Evolutionary conservation across 2,888 invertebrate species (phyloP).

Genomic region (Bellardia bayeri): DNA sequence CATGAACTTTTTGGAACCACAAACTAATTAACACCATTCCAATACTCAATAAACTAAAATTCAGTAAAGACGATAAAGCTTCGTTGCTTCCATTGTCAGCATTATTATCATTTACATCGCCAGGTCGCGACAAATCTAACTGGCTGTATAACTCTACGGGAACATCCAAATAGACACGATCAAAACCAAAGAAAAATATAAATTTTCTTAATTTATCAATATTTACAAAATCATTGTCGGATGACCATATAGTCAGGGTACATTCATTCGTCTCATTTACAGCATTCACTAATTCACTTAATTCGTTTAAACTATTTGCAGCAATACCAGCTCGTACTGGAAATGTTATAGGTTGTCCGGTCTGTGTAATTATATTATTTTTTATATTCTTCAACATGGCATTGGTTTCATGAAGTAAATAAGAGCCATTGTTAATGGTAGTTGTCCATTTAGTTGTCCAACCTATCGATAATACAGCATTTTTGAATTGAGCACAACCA

Average conservation of each 20-base stretch:
- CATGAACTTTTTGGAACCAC: conserved; percentile 69
- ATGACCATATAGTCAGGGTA: conserved; percentile 93
- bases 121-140: conserved; percentile 81
- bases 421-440: conserved; percentile 85
- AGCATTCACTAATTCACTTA: conserved; percentile 86
- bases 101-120: background rate
- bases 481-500: conserved; percentile 86
- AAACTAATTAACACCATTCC: conserved; percentile 78
- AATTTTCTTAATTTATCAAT: conserved; percentile 87
- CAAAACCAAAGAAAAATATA: conserved; percentile 88
- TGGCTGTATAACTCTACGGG: conserved; percentile 87
- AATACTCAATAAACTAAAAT: conserved; percentile 78
- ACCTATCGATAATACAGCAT: conserved; percentile 90
- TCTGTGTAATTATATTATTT: conserved; percentile 79
- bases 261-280: conserved; percentile 80
- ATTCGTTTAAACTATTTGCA: conserved; percentile 87
- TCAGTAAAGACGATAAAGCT: conserved; percentile 75
- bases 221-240: conserved; percentile 88
- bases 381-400: conserved; percentile 88
- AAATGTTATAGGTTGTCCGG: conserved; percentile 91
- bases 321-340: conserved; percentile 90
- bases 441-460: conserved; percentile 91
- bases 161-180: conserved; percentile 91
- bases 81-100: conserved; percentile 34
- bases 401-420: conserved; percentile 87